Percentiles rank a stretch among this genome's conserved stretches.
These are phyloP conservation scores for Cyclura pinguis DNA, from an alignment of 2,797 vertebrate species.

Conservation along the genomic window DNA sequence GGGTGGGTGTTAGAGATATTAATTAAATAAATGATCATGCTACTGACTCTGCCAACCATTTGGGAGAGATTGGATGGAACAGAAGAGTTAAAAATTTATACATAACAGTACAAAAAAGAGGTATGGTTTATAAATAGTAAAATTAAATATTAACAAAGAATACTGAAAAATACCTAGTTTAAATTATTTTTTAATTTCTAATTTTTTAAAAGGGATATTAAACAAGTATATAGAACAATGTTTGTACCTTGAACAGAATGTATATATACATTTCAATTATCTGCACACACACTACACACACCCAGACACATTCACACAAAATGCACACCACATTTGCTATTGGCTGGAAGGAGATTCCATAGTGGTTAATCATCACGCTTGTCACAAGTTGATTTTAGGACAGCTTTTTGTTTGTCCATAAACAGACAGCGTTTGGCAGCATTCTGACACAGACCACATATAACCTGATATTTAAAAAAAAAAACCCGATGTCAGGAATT, in stretches of 20 bases:
- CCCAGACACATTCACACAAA: slow-evolving; percentile 59
- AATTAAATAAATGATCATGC: slow-evolving; percentile 84
- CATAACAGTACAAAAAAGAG: slow-evolving; percentile 81
- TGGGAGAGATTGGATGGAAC: slow-evolving; percentile 74
- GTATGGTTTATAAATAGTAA: slow-evolving; percentile 92
- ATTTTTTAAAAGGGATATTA: slow-evolving; percentile 86
- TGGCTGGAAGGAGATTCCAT: slow-evolving; percentile 68
- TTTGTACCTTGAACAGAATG: slow-evolving; percentile 75
- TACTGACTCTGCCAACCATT: slow-evolving; percentile 82
- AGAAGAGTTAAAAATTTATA: slow-evolving; percentile 79
- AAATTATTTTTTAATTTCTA: slow-evolving; percentile 87
- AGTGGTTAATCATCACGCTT: slow-evolving; percentile 75
- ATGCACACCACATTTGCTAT: slow-evolving; percentile 62
- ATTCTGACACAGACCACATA: slow-evolving; percentile 74
- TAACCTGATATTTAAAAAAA: slow-evolving; percentile 46
- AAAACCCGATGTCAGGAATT: slow-evolving; percentile 34
- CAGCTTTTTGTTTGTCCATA: slow-evolving; percentile 64
- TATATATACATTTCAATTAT: slow-evolving; percentile 63
- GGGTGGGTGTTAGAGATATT: slow-evolving; percentile 81
- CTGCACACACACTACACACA: neutral
- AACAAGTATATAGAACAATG: slow-evolving; percentile 87
- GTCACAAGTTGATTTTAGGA: slow-evolving; percentile 69
- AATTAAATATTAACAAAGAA: slow-evolving; percentile 98
- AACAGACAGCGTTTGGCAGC: slow-evolving; percentile 72
- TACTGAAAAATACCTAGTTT: slow-evolving; percentile 92